phyloP scores from a whole-genome alignment of 2,797 vertebrate species.

The Periparus ater region DNA sequence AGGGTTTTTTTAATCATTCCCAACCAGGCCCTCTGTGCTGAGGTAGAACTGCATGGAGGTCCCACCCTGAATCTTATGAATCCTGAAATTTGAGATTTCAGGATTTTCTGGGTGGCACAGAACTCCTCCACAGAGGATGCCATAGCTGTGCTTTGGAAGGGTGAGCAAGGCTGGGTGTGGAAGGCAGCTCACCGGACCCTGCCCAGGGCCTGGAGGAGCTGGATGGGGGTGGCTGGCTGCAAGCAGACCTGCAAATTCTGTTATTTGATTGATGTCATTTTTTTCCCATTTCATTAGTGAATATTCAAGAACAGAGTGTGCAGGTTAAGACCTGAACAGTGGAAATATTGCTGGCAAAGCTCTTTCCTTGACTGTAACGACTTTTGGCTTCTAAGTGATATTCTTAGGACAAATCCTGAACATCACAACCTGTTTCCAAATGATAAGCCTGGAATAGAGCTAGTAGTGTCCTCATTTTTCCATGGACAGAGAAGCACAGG shows the following conservation, averaged over 20 bases:
- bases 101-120: background rate
- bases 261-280: background rate
- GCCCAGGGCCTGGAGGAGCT: background rate
- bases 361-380: background rate
- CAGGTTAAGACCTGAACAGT: background rate
- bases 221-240: background rate
- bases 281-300: background rate
- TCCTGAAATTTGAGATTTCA: background rate
- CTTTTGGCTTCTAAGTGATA: background rate
- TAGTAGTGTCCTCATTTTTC: background rate
- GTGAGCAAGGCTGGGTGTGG: background rate
- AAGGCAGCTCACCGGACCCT: background rate
- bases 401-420: background rate
- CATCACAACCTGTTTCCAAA: background rate
- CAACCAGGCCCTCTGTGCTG: background rate
- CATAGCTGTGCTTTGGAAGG: background rate
- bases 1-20: fast-evolving
- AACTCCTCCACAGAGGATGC: background rate
- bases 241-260: background rate
- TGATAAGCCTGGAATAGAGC: background rate
- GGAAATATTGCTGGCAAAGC: background rate
- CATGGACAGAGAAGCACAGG: background rate
- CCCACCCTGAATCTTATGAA: background rate
- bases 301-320: background rate
- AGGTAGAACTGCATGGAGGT: background rate